Evolutionary conservation across 30 jellyfish, hydroid and myxozoan genomes (phyloP), one percentile per base, ranked within the genome.

Genomic region (Aurelia aurita complex sp. Pacific): DNA sequence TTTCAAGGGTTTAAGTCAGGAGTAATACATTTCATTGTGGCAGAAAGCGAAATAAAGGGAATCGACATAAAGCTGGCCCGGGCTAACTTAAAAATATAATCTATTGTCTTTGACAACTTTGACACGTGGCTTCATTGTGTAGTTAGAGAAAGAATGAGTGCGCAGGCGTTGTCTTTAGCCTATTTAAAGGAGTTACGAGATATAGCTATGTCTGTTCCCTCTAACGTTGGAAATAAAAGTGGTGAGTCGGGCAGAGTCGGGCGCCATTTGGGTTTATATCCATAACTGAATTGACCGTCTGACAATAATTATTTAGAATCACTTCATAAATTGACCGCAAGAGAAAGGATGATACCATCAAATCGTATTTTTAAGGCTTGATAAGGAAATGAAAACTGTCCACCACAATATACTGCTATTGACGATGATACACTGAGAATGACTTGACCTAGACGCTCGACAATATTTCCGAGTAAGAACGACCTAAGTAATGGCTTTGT

Each of bases 341-440:
- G 57, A 46, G 57, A 46, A 46, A 4, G 57, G 23, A 50, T 15
- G 43, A 19, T 68, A 16, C 23, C 36, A 19, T 40, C 23, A 71
- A 71, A 38, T 32, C 54, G 42, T 34, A 71, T 14, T 3, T 29
- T 18, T 13, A 12, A 15, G 23, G 81, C 9, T 71, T 71, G 81
- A 71, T 71, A 71, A 71, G 81, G 66, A 71, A 71, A 71, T 71
- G 51, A 71, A 71, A 71, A 71, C 67, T 17, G 33, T 71, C 66
- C 67, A 71, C 81, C 81, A 71, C 81, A 71, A 46, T 46, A 46
- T 46, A 9, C 57, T 46, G 23, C 64, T 67, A 17, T 40, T 67
- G 65, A 36, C 23, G 11, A 36, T 71, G 29, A 29, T 16, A 16
- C 10, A 17, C 78, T 34, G 18, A 16, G 66, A 71, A 12, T 71